Percentiles rank a stretch among this genome's conserved stretches.
Conservation (phyloP, 2,888 invertebrate genomes). For the Synanthedon formicaeformis region DNA sequence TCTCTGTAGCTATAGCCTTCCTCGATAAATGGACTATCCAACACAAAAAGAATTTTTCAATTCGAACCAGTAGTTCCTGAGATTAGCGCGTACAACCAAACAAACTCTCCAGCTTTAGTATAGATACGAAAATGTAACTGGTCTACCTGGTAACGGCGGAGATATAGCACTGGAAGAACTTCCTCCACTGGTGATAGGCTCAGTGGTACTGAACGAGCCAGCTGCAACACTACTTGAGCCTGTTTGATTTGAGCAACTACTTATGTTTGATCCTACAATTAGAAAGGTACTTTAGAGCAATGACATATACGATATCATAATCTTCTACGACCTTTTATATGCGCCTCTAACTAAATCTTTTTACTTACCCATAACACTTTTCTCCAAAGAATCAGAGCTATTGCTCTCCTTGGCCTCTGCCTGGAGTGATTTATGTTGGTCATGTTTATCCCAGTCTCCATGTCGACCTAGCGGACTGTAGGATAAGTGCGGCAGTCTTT, state of each 20-base stretch:
- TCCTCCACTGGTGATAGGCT: slow-evolving; percentile 61
- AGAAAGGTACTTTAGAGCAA: too few species aligned
- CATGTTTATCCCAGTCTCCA: slow-evolving; percentile 65
- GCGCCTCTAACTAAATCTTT: too few species aligned
- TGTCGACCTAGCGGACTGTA: slow-evolving; percentile 62
- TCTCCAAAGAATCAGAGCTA: slow-evolving; percentile 63
- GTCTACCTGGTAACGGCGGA: slow-evolving; percentile 58
- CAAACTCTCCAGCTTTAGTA: too few species aligned
- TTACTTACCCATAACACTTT: slow-evolving; percentile 61
- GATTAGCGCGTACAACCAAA: too few species aligned
- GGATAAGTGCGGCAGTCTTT: slow-evolving; percentile 66
- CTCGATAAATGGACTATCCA: too few species aligned
- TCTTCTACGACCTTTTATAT: background rate
- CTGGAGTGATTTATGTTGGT: slow-evolving; percentile 54
- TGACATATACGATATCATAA: background rate
- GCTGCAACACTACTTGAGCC: slow-evolving; percentile 62
- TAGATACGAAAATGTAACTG: too few species aligned
- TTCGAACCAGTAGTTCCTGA: too few species aligned
- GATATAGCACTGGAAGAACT: slow-evolving; percentile 65
- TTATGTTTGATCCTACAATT: slow-evolving; percentile 58
- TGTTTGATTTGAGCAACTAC: slow-evolving; percentile 65
- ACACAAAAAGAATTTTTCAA: too few species aligned
- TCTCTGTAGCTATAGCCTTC: too few species aligned
- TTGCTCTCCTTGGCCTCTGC: slow-evolving; percentile 65
- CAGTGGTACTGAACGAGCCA: slow-evolving; percentile 60